Conservation (phyloP, 2,113 vertebrate genomes). For the Microcebus griseorufus region DNA sequence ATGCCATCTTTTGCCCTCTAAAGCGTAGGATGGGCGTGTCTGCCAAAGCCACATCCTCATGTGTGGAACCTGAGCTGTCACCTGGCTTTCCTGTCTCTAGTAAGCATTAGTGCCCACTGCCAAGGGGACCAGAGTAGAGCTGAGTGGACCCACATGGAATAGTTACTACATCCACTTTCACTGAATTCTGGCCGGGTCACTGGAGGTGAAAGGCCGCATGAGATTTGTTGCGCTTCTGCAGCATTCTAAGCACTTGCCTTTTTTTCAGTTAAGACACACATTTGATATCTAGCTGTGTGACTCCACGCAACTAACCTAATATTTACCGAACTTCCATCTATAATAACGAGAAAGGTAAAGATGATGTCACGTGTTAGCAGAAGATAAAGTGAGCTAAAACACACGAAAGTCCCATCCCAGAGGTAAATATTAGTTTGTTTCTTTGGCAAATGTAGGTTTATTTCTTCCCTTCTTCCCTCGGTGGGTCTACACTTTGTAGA, state of each 20-base stretch:
- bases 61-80: neutral
- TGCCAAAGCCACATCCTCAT: neutral
- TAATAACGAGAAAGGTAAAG: neutral
- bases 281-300: neutral
- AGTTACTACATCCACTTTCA: neutral
- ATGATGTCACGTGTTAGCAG: neutral
- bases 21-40: neutral
- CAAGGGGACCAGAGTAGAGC: neutral
- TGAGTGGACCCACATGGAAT: accelerated
- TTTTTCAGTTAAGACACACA: neutral
- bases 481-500: neutral
- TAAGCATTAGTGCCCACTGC: no score
- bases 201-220: neutral
- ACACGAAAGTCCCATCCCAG: neutral
- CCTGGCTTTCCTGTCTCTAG: neutral
- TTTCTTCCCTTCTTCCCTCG: neutral
- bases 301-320: neutral
- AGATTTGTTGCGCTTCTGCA: neutral
- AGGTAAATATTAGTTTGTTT: neutral
- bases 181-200: neutral
- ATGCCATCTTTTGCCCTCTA: neutral
- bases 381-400: neutral
- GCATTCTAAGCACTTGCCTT: neutral
- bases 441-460: neutral
- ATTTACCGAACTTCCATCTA: neutral